Percentiles rank a stretch among this genome's conserved stretches.
These are phyloP conservation scores for Leptodactylus fuscus DNA, from an alignment of 2,113 vertebrate species.

Conservation along the genomic window DNA sequence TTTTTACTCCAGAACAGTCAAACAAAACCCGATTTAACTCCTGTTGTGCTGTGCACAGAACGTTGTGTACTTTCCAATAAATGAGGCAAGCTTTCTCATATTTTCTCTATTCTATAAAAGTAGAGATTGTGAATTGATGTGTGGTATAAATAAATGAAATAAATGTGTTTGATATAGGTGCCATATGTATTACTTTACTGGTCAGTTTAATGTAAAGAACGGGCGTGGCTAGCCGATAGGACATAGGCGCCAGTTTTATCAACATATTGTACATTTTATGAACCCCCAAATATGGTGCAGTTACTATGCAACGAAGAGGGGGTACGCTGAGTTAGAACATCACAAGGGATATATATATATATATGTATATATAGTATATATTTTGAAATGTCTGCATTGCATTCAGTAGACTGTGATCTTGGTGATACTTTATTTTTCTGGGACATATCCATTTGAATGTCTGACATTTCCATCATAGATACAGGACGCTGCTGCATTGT, in stretches of 20 bases:
- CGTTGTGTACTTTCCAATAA: not conserved
- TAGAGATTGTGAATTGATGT: not conserved
- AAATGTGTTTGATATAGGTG: too few relatives aligned
- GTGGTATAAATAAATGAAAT: too few relatives aligned
- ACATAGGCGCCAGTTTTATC: too few relatives aligned
- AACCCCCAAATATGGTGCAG: not conserved
- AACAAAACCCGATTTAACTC: too few relatives aligned
- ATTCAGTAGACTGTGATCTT: not conserved
- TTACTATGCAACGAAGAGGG: not conserved
- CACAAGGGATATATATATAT: not conserved
- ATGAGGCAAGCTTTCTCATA: not conserved
- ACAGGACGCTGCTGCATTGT: not conserved
- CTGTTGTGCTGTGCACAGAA: not conserved
- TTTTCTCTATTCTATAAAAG: not conserved
- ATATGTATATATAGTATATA: not conserved
- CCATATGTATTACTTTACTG: too few relatives aligned
- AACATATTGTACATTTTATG: not conserved
- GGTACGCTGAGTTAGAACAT: not conserved
- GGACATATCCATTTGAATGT: not conserved
- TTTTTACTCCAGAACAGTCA: too few relatives aligned
- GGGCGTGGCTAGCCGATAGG: not conserved
- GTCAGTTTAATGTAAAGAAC: not conserved
- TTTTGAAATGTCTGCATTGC: not conserved
- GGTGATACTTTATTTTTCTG: too few relatives aligned
- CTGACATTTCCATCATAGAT: not conserved